phyloP scores from a whole-genome alignment of 2,888 invertebrate genomes.

The Lycophotia porphyrea region DNA sequence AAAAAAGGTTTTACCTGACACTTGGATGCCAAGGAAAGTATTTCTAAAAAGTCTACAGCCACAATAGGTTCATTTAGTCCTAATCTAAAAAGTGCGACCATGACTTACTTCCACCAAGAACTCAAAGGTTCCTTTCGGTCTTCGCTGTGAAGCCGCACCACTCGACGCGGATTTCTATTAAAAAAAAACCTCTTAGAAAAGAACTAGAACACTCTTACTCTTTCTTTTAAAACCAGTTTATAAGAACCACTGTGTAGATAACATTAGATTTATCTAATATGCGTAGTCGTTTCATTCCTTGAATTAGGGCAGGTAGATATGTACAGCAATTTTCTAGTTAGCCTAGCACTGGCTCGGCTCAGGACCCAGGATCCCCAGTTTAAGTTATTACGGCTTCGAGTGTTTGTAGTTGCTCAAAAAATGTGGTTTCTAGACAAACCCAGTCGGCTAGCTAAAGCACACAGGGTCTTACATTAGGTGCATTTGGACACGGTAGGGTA shows the following conservation, averaged over 20 bases:
- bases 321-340: background rate
- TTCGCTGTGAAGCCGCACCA: background rate
- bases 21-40: background rate
- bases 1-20: conserved; percentile 1
- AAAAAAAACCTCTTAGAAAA: background rate
- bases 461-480: background rate
- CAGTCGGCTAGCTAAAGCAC: background rate
- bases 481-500: background rate
- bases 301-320: background rate
- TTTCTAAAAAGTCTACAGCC: background rate
- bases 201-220: background rate
- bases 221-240: conserved; percentile 1
- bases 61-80: background rate
- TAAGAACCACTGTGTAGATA: background rate
- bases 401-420: background rate
- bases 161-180: background rate
- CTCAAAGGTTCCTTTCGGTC: background rate
- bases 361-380: background rate
- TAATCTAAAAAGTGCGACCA: background rate
- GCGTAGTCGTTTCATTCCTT: background rate
- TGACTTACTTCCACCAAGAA: background rate
- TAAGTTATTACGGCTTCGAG: background rate
- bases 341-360: background rate
- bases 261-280: background rate
- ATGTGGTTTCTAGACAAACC: background rate